Evolutionary conservation across 2,888 invertebrate species (phyloP).

Genomic region (Caradrina kadenii): DNA sequence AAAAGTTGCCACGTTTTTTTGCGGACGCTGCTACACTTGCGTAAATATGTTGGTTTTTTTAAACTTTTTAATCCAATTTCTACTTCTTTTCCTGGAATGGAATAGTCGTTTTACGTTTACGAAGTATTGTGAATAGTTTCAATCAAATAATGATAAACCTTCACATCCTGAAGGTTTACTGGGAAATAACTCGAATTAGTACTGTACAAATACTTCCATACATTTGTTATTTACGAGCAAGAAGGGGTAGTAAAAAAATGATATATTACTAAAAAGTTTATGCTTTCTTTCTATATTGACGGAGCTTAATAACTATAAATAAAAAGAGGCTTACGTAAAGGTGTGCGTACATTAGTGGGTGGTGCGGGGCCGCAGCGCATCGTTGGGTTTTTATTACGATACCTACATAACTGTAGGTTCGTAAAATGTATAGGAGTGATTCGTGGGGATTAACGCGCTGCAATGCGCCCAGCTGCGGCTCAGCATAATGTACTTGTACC

Average conservation of each 20-base stretch:
- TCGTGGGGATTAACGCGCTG: slow-evolving; percentile 44
- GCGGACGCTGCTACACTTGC: slow-evolving; percentile 64
- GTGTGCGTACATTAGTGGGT: slow-evolving; percentile 43
- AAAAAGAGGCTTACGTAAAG: slow-evolving; percentile 40
- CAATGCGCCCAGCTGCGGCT: slow-evolving; percentile 40
- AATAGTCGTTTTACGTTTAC: slow-evolving; percentile 15
- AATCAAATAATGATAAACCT: slow-evolving; percentile 16
- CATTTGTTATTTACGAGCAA: slow-evolving; percentile 9
- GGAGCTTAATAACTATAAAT: slow-evolving; percentile 29
- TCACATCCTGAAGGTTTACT: slow-evolving; percentile 1
- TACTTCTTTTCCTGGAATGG: slow-evolving; percentile 56
- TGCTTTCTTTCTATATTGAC: slow-evolving; percentile 30
- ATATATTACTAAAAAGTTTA: slow-evolving; percentile 43
- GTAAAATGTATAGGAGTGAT: slow-evolving; percentile 46
- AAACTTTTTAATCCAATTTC: slow-evolving; percentile 71
- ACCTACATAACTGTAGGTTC: slow-evolving; percentile 20
- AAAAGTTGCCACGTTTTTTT: slow-evolving; percentile 78
- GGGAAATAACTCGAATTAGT: slow-evolving; percentile 17
- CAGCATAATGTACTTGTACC: slow-evolving; percentile 22
- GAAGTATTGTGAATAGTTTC: slow-evolving; percentile 33
- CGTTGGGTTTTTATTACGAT: slow-evolving; percentile 45
- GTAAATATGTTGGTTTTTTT: slow-evolving; percentile 73
- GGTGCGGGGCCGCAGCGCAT: slow-evolving; percentile 26
- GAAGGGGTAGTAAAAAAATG: slow-evolving; percentile 16
- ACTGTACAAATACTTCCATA: slow-evolving; percentile 18